Base-by-base conservation (phyloP, 2,113 vertebrate species). In the Pterocles burchelli region DNA sequence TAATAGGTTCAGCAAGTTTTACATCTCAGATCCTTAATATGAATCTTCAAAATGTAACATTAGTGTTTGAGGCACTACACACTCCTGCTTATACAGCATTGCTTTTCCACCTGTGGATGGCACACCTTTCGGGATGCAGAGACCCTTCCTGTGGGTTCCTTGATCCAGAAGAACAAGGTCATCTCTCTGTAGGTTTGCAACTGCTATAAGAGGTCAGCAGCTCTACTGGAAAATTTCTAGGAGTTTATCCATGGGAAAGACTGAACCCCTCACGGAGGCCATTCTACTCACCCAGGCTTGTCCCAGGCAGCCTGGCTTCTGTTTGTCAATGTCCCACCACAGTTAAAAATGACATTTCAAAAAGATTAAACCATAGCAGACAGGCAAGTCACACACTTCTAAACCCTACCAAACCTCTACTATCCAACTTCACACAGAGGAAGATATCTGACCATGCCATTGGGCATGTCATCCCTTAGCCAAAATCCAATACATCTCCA, bases 61-160 rank as follows among this genome's bases (percentile, higher is more conserved):
- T 31, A 62, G 5, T 11, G 26, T 17, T 18, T 0, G 5, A 88
- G 21, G 4, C 8, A 1, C 18, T n/a, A 4, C 9, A 2, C 0
- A 9, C 13, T 33, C 17, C 17, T 51, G 31, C 18, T 34, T 36
- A 34, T 3, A 13, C 3, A 83, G 26, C 13, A 14, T 3, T n/a
- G 25, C 4, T 76, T 52, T 63, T 41, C 58, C 28, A 41, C 6
- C 21, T 73, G 38, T 70, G 38, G 34, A 22, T 22, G 51, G 14
- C 33, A n/a, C 24, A 52, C 8, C 8, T 51, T 68, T 46, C 17
- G 41, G 34, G 46, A 14, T 63, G 43, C 58, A 63, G 38, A 51
- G 11, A 59, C 12, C 7, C 7, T 29, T 91, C 34, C 58, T 29
- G 8, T n/a, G 71, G 52, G 19, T 36, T 72, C 38, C 38, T 68